Evolutionary conservation across 2,797 vertebrate genomes (phyloP), one percentile per base, ranked within the genome.

Genomic region (Triplophysa bombifrons): DNA sequence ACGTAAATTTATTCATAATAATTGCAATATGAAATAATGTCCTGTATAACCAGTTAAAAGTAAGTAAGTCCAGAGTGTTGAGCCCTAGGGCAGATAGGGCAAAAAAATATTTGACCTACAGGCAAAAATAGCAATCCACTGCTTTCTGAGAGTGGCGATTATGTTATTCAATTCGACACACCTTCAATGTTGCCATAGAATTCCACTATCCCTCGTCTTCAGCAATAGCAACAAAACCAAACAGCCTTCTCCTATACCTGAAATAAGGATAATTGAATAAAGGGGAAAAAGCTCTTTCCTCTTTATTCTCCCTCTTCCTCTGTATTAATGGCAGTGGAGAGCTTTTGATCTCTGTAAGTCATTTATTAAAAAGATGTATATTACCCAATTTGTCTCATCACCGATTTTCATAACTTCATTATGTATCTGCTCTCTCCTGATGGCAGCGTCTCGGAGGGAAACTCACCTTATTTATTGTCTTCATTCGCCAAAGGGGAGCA

Each of bases 341-440:
- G 84, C 83, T 82, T 81, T 80, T 82, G 84, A 86, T 86, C 80
- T 86, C 82, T 72, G 74, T 80, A 72, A 81, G 86, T 82, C 87
- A 85, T 88, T 87, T 86, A 81, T 86, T 85, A 84, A 87, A 84
- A 86, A 84, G 83, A 87, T 86, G 82, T 86, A 83, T 88, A 87
- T 85, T 84, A 86, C 85, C 85, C 84, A 86, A 88, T 88, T 86
- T 86, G 86, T 84, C 83, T 84, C 86, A 84, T 87, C 86, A 76
- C 84, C 34, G 84, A 81, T 86, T 87, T 87, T 88, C 85, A 88
- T 88, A 88, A 88, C 84, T 85, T 82, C 72, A 87, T 88, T 88
- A 86, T 83, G 82, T 72, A 72, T 80, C 80, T 72, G 68, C 77
- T 82, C 58, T 82, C 53, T 87, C 84, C 84, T 78, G 83, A 85